Evolutionary conservation across 2,113 vertebrate species (phyloP), one percentile per base, ranked within the genome.

Genomic region (Ia io): DNA sequence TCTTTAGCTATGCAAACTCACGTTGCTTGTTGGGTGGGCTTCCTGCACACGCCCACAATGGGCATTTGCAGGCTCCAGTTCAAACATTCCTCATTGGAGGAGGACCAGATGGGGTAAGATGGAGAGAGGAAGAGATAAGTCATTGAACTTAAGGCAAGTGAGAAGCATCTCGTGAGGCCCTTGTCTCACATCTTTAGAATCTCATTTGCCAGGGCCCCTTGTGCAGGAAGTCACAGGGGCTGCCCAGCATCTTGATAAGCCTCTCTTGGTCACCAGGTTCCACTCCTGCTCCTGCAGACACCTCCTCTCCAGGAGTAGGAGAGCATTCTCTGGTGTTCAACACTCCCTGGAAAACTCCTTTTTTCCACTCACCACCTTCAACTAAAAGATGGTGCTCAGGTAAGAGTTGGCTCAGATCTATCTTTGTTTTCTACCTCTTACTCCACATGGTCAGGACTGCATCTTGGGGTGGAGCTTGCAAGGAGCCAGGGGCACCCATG

Each of bases 151-250:
- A 32, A 20, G 28, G 28, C 76, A 91, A 44, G 63, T 16, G 35
- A 83, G 17, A 77, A 83, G 20, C 6, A 35, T 91, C 49, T 77
- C 13, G 0, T 84, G 78, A 79, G 20, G 32, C 40, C 37, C 70
- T 67, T 84, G 35, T 69, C 23, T 91, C 23, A 37, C 17, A 49
- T 85, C 80, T 90, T 22, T 73, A 82, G 56, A 18, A 79, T 85
- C 20, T 89, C 47, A 84, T 61, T 51, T 23, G 63, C 37, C 44
- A 70, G 37, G 1, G 18, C 6, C 22, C 18, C 35, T 28, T 3
- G 9, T 1, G n/a, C 79, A 89, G 93, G 89, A 96, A 96, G 80
- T 92, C 65, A 85, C 79, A 32, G 56, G 22, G 56, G 9, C 65
- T 76, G 74, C 42, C 18, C 56, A 8, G 22, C 23, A 59, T 92